Base-by-base conservation (phyloP, 2,797 vertebrate species). In the Protonibea diacanthus region DNA sequence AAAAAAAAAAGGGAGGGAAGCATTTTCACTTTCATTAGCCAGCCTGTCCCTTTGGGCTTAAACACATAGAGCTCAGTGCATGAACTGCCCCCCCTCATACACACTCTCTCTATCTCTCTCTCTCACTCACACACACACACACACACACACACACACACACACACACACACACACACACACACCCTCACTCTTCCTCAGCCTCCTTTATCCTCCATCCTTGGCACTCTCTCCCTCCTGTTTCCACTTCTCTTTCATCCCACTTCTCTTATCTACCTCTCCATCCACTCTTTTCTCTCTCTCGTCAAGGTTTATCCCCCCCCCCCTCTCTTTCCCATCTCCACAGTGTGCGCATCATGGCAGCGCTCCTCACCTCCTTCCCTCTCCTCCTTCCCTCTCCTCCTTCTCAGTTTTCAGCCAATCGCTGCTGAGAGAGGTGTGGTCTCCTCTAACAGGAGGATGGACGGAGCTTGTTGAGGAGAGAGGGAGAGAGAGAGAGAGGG, bases 11-110 rank as follows among this genome's bases (percentile, higher is more conserved):
- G 68, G 53, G 29, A 87, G 82, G 86, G 86, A 89, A 76, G 80
- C 71, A 80, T 89, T 91, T 94, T 91, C 60, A 71, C 87, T 92
- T 92, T 92, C 87, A 92, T 94, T 93, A 93, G 91, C 83, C 68
- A 74, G 58, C 40, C 81, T 74, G 85, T 92, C 83, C 89, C 91
- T 92, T 84, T 89, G 81, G 90, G 89, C 89, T 89, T 81, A 57
- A 77, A 88, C 83, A 77, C 87, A 77, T 55, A 70, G 44, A 82
- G 86, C 81, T 74, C 52, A 71, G 84, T 83, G 68, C 83, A 78
- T 84, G 67, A 83, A 65, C 65, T 62, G 17, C 56, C 51, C 64
- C 25, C 14, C 38, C n/a, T n/a, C n/a, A n/a, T n/a, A n/a, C n/a
- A n/a, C n/a, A n/a, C n/a, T n/a, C n/a, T n/a, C n/a, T n/a, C n/a